Evolutionary conservation across 2,888 invertebrate species (phyloP), one percentile per base, ranked within the genome.

Genomic region (Strigamia maritima): DNA sequence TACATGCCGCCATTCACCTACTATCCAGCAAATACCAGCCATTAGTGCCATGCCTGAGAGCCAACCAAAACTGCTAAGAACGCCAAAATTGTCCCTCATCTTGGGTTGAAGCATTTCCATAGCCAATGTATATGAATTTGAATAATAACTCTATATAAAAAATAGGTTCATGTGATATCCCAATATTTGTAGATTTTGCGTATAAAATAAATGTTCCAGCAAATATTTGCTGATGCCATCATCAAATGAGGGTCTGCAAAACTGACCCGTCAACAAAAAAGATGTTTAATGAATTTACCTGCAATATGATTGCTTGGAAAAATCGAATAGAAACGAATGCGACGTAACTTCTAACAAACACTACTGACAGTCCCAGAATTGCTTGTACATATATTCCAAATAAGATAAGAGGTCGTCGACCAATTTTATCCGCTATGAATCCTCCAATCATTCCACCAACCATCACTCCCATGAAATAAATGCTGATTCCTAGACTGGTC

Each of bases 1-100:
- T 12, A 89, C 85, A 78, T 87, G 84, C 49, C 88, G 84, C 89
- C 89, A 89, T 82, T 88, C 86, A 10, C 86, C 85, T 54, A 89
- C 84, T 12, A 86, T 83, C 81, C 87, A 89, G n/a, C n/a, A n/a
- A n/a, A n/a, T n/a, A n/a, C n/a, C n/a, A n/a, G 86, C 83, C 22
- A 60, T 60, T 8, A 60, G 19, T 4, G 2, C 60, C 22, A 60
- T 2, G 16, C 44, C 44, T 2, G 44, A 44, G 2, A 16, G 2
- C 44, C 44, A 44, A 81, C 86, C 86, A 75, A 87, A 84, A 82
- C 88, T 87, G 82, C 87, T 85, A 49, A 87, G 83, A 54, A 87
- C 85, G 1, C 87, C 88, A 0, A 87, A 87, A 77, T 86, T 83
- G 14, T 88, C 87, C 10, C 89, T 86, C 77, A 85, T 85, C 65